Percentiles rank a stretch among this genome's conserved stretches.
phyloP scores from a whole-genome alignment of 2,797 vertebrate genomes.

The Apodemus agrarius region DNA sequence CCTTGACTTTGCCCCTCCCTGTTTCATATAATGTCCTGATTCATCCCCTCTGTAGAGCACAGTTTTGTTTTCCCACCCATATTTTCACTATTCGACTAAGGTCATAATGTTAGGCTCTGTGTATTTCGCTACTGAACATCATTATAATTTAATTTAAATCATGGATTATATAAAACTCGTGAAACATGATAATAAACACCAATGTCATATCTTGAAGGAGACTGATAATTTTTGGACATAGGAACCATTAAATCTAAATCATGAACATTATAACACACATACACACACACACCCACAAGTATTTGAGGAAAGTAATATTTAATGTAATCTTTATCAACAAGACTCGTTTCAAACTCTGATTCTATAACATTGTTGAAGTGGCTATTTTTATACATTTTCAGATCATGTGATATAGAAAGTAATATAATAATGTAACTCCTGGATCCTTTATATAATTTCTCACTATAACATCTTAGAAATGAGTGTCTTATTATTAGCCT shows the following conservation, averaged over 20 bases:
- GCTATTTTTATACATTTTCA: not conserved
- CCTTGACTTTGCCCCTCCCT: not conserved
- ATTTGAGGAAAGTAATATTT: not conserved
- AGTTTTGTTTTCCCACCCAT: not conserved
- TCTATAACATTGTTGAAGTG: not conserved
- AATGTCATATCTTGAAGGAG: not conserved
- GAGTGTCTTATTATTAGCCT: conserved; percentile 2
- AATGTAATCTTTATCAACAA: not conserved
- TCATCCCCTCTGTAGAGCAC: not conserved
- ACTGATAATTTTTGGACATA: not conserved
- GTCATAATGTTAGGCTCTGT: not conserved
- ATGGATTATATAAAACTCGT: not conserved
- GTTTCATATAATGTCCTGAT: not conserved
- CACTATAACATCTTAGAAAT: conserved; percentile 15
- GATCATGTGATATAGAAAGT: not conserved
- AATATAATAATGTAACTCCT: not conserved
- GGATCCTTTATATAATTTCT: not conserved
- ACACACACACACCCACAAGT: not conserved
- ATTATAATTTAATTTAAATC: not conserved
- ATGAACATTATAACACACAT: not conserved
- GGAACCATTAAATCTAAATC: not conserved
- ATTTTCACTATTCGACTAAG: not conserved
- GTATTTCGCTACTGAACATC: not conserved
- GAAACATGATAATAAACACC: not conserved
- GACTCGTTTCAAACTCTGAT: not conserved